Percentiles rank a stretch among this genome's conserved stretches.
Evolutionary conservation across 2,888 invertebrate genomes (phyloP).

Genomic region (Bimastos eiseni): DNA sequence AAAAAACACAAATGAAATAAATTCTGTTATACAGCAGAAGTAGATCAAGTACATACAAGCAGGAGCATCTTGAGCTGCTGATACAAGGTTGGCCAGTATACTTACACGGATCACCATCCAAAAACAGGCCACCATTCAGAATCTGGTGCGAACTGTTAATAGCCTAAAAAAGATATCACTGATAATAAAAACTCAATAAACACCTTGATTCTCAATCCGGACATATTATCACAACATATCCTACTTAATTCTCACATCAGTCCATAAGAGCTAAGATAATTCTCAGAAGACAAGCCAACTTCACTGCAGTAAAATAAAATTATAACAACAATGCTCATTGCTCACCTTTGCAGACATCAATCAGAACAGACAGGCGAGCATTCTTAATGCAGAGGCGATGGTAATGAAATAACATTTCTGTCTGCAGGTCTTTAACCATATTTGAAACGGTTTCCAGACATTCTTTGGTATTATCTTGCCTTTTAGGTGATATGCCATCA

Average conservation of each 20-base stretch:
- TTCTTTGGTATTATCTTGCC: not conserved
- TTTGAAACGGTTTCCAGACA: not conserved
- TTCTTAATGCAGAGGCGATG: slow-evolving; percentile 59
- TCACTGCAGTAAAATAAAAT: not conserved
- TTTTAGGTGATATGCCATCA: not conserved
- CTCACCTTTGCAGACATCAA: slow-evolving; percentile 34
- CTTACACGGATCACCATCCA: not conserved
- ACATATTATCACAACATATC: not conserved
- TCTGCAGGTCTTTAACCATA: slow-evolving; percentile 57
- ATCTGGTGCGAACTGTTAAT: not conserved
- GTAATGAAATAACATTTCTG: slow-evolving; percentile 59
- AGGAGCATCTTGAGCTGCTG: not conserved
- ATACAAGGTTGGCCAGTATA: not conserved
- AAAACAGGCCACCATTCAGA: not conserved
- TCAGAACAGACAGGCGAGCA: slow-evolving; percentile 49
- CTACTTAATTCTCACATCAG: not conserved
- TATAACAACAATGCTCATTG: not conserved
- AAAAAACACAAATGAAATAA: not conserved
- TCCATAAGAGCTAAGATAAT: not conserved
- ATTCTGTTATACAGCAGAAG: not conserved
- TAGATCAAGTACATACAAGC: not conserved
- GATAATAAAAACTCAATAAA: not conserved
- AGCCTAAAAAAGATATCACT: not conserved
- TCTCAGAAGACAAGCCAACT: not conserved
- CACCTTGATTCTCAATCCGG: not conserved